Evolutionary conservation across 2,113 vertebrate genomes (phyloP).

Genomic region (Cyprichromis sp.): DNA sequence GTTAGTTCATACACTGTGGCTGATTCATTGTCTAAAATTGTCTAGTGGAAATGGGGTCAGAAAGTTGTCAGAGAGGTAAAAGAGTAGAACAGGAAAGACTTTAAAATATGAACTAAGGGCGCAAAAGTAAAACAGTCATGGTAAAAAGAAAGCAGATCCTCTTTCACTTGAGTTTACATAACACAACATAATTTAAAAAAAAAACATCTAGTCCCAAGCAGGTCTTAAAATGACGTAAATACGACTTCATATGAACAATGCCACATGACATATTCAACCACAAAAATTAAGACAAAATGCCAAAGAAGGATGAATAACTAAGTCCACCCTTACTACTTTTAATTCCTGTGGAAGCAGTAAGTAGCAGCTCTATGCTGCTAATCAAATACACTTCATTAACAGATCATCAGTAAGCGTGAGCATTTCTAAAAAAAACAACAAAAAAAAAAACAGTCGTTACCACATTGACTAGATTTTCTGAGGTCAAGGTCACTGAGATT

Average conservation of each 20-base stretch:
- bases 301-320: neutral
- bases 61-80: neutral
- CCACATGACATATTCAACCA: neutral
- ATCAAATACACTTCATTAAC: neutral
- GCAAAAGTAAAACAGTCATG: neutral
- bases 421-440: neutral
- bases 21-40: neutral
- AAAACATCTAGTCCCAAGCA: neutral
- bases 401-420: neutral
- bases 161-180: neutral
- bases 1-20: neutral
- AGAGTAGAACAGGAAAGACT: neutral
- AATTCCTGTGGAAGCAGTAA: neutral
- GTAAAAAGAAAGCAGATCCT: neutral
- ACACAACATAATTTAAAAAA: accelerated
- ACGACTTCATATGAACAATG: neutral
- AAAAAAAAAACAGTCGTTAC: neutral
- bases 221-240: neutral
- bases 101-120: neutral
- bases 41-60: neutral
- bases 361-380: neutral
- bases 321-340: neutral
- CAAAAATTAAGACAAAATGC: neutral
- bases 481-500: neutral
- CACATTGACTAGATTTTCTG: neutral